phyloP scores from a whole-genome alignment of 2,888 invertebrate species.

The Ophion obscuratus region DNA sequence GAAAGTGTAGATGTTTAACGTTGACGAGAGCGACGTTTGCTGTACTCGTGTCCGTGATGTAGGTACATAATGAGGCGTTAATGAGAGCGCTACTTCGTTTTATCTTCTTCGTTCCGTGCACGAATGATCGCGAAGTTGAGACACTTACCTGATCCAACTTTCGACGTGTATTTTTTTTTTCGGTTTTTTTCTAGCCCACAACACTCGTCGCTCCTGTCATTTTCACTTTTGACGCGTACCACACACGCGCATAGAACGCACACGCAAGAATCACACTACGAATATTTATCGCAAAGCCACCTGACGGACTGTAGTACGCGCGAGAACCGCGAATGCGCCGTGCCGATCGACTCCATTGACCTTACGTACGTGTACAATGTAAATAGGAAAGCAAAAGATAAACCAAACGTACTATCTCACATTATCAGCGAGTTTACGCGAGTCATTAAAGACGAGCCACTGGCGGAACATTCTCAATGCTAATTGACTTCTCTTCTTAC shows the following conservation, averaged over 20 bases:
- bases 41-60: constrained; percentile 5
- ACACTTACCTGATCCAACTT: constrained; percentile 47
- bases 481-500: not conserved
- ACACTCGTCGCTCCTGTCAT: constrained; percentile 60
- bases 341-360: constrained; percentile 10
- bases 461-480: not conserved
- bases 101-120: not conserved
- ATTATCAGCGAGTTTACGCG: not conserved
- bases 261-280: constrained; percentile 6
- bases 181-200: constrained; percentile 43
- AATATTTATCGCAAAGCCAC: constrained; percentile 9
- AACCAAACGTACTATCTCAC: not conserved
- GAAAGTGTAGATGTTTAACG: constrained; percentile 42
- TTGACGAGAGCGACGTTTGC: constrained; percentile 3
- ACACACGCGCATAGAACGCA: constrained; percentile 20
- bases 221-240: constrained; percentile 52
- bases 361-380: constrained; percentile 18
- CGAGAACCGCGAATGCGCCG: constrained; percentile 29
- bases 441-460: not conserved
- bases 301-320: constrained; percentile 36
- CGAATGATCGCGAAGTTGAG: constrained; percentile 12
- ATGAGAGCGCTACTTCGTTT: constrained; percentile 7
- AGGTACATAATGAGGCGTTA: constrained; percentile 5
- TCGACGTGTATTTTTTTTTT: constrained; percentile 35
- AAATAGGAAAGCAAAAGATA: constrained; percentile 15